Evolutionary conservation across 2,888 invertebrate genomes (phyloP).

Genomic region (Leptura quadrifasciata): DNA sequence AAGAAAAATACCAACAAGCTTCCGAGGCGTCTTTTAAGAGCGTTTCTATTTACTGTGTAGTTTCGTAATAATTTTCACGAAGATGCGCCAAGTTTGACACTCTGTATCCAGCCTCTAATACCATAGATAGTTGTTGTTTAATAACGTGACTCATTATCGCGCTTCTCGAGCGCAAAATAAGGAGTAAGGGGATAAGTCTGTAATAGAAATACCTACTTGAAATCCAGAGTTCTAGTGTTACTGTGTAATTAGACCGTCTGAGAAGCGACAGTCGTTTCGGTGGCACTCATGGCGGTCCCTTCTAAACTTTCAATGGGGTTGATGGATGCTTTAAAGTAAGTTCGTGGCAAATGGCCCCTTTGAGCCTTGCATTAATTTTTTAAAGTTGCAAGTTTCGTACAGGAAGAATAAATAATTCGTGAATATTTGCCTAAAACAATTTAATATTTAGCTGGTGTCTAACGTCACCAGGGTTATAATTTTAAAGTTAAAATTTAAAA

Average conservation of each 20-base stretch:
- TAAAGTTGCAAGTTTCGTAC: background rate
- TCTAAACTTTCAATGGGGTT: constrained; percentile 9
- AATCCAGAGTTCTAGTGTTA: constrained; percentile 50
- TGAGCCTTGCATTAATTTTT: background rate
- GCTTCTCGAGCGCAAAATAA: constrained; percentile 43
- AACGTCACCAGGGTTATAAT: too few species aligned
- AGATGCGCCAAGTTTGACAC: constrained; percentile 11
- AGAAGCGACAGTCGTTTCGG: constrained; percentile 41
- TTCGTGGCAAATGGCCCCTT: background rate
- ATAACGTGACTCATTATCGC: constrained; percentile 45
- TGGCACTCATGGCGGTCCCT: constrained; percentile 19
- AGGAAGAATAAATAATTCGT: too few species aligned
- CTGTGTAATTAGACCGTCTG: constrained; percentile 52
- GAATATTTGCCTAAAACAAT: too few species aligned
- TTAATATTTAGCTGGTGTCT: too few species aligned
- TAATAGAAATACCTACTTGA: constrained; percentile 53
- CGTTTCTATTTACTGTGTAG: background rate
- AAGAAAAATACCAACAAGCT: background rate
- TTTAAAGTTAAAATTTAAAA: too few species aligned
- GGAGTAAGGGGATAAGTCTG: constrained; percentile 48
- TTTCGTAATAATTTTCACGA: background rate
- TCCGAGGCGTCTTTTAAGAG: background rate
- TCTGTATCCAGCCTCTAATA: constrained; percentile 26
- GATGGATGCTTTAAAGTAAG: background rate
- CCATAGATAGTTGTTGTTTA: constrained; percentile 36